Evolutionary conservation across 2,888 invertebrate species (phyloP), one percentile per base, ranked within the genome.

Genomic region (Neocrepidodera transversa): DNA sequence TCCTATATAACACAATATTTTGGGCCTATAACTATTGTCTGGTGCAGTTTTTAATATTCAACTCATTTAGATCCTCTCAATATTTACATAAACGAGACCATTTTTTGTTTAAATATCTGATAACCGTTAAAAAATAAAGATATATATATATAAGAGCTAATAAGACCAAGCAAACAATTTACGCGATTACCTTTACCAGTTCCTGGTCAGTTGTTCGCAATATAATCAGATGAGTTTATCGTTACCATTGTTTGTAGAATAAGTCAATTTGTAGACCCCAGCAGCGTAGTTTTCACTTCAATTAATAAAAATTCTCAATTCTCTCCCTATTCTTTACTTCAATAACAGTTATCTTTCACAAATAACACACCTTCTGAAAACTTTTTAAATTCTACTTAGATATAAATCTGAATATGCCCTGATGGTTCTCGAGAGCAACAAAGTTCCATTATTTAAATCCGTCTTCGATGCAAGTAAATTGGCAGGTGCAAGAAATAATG

Each of bases 401-500:
- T 53, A 53, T 11, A 14, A 53, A 53, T 53, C 53, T 43, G 43
- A 53, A 43, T 53, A 43, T 20, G 45, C 38, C 53, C 32, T 20
- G 23, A 43, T 23, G 50, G 13, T 20, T n/a, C n/a, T n/a, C 36
- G 38, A 40, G 23, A 23, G 35, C 35, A 20, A 23, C 20, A 52
- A 35, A 50, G 50, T 53, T 32, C 53, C 43, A 53, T 45, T 52
- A 51, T 60, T 55, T 51, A 51, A 38, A 43, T 47, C 32, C 43
- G 51, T 53, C 55, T 51, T 38, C 16, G 18, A 47, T 52, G 36
- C 51, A 26, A 55, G 50, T 30, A 61, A 59, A 64, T 59, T 59
- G 64, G 64, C 60, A 58, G 54, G 36, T 59, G 57, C 42, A 53
- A 57, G 57, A 52, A 57, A 62, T 62, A 61, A 59, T 51, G 43